phyloP scores from a whole-genome alignment of 92 coral and sea anemone genomes.

The Blastomussa wellsi region DNA sequence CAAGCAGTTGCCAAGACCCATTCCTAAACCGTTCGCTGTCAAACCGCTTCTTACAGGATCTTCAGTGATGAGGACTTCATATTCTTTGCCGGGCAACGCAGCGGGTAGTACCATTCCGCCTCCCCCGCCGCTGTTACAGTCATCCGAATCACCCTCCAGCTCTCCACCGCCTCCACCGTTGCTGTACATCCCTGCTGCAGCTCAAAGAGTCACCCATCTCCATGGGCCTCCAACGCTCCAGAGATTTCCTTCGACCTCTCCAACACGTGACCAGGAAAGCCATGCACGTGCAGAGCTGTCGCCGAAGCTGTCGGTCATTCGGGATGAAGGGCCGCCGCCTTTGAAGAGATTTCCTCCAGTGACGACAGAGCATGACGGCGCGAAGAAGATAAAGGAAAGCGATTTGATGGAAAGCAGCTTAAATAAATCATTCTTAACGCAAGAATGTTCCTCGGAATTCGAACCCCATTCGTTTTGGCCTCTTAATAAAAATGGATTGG shows the following conservation, averaged over 20 bases:
- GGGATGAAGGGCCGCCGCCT: constrained; percentile 41
- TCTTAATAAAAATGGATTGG: not conserved
- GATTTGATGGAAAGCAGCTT: not conserved
- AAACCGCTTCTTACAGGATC: constrained; percentile 38
- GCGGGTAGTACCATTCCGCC: constrained; percentile 8
- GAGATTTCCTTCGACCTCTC: constrained; percentile 55
- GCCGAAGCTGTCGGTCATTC: constrained; percentile 12
- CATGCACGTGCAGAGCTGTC: not conserved
- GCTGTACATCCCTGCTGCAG: constrained; percentile 87
- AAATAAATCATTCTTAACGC: not conserved
- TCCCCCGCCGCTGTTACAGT: constrained; percentile 44
- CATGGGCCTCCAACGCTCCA: constrained; percentile 87
- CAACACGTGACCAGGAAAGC: constrained; percentile 36
- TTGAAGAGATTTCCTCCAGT: constrained; percentile 35
- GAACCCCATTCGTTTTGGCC: constrained; percentile 4
- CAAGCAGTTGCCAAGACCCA: constrained; percentile 53
- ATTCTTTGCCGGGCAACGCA: not conserved
- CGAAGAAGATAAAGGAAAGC: not conserved
- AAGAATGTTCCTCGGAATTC: not conserved
- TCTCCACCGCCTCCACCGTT: constrained; percentile 75
- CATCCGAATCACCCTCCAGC: constrained; percentile 44
- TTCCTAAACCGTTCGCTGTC: constrained; percentile 63
- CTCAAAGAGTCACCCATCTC: constrained; percentile 83
- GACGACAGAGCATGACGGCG: constrained; percentile 15
- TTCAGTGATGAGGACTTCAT: constrained; percentile 13